Percentiles rank a stretch among this genome's conserved stretches.
These are phyloP conservation scores for Carettochelys insculpta DNA, from an alignment of 2,113 vertebrate genomes.

Conservation along the genomic window DNA sequence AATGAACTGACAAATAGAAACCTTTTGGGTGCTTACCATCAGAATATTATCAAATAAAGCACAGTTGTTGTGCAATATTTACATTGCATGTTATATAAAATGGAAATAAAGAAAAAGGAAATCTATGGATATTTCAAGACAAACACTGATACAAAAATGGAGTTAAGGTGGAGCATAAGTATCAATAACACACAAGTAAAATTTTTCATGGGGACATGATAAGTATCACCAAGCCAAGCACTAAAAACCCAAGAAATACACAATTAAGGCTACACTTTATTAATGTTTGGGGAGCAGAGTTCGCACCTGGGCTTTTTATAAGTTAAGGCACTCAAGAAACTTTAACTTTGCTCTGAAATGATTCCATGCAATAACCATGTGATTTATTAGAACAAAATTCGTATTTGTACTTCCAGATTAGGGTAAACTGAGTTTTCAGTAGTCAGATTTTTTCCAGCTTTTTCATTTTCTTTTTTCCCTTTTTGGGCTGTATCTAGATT, in stretches of 20 bases:
- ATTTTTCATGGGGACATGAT: neutral
- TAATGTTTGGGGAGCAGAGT: no score
- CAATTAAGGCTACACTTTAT: neutral
- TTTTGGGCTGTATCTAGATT: no score
- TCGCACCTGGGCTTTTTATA: no score
- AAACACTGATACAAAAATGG: neutral
- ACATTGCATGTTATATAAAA: conserved; percentile 7
- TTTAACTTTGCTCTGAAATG: neutral
- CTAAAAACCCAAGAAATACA: neutral
- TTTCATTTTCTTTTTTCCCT: neutral
- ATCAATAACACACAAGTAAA: neutral
- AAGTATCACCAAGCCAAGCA: neutral
- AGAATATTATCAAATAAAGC: conserved; percentile 8
- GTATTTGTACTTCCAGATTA: neutral
- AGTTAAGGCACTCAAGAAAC: no score
- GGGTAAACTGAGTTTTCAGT: neutral
- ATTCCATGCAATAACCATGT: neutral
- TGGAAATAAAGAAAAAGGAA: neutral
- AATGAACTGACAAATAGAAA: neutral
- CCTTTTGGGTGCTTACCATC: neutral
- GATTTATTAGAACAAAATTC: neutral
- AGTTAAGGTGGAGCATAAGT: neutral
- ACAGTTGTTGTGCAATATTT: neutral
- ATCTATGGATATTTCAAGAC: neutral
- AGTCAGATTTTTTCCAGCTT: neutral